Percentiles rank a stretch among this genome's conserved stretches.
These are phyloP conservation scores for Alviniconcha strummeri DNA, from an alignment of 2,888 invertebrate genomes.

Conservation along the genomic window DNA sequence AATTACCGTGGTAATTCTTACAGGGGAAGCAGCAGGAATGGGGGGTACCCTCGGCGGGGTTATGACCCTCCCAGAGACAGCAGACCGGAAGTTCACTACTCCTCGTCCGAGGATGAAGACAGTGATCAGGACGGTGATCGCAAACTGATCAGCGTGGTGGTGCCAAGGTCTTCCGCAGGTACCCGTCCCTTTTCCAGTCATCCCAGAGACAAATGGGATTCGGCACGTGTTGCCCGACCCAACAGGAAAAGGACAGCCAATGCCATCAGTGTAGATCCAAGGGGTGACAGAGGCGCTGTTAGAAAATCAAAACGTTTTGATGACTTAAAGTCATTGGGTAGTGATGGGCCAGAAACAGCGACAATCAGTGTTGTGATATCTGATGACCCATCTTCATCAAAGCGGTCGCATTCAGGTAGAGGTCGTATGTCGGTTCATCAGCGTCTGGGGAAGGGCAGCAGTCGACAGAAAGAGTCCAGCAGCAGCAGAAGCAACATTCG, in stretches of 20 bases:
- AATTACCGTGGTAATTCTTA: slow-evolving; percentile 5
- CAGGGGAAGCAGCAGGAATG: slow-evolving; percentile 19
- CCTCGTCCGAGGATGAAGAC: slow-evolving; percentile 24
- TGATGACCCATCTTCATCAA: neutral
- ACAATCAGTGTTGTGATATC: slow-evolving; percentile 23
- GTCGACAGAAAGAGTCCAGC: neutral
- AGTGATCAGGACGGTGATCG: slow-evolving; percentile 11
- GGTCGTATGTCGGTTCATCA: slow-evolving; percentile 22
- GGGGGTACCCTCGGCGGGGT: slow-evolving; percentile 7
- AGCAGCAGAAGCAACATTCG: neutral
- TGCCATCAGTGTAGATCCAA: neutral
- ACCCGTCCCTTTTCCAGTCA: neutral
- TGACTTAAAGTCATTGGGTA: neutral
- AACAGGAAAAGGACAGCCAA: slow-evolving; percentile 9
- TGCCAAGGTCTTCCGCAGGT: slow-evolving; percentile 22
- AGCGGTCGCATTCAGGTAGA: neutral
- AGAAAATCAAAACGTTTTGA: slow-evolving; percentile 20
- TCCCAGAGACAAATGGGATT: neutral
- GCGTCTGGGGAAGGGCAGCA: slow-evolving; percentile 25
- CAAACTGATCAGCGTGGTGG: slow-evolving; percentile 35
- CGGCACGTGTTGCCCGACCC: neutral
- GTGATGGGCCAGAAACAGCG: neutral
- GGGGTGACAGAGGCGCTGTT: neutral
- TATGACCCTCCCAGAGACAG: neutral
- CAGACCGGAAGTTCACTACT: slow-evolving; percentile 20